phyloP scores from a whole-genome alignment of 2,797 vertebrate genomes.

The Siniperca undulata region DNA sequence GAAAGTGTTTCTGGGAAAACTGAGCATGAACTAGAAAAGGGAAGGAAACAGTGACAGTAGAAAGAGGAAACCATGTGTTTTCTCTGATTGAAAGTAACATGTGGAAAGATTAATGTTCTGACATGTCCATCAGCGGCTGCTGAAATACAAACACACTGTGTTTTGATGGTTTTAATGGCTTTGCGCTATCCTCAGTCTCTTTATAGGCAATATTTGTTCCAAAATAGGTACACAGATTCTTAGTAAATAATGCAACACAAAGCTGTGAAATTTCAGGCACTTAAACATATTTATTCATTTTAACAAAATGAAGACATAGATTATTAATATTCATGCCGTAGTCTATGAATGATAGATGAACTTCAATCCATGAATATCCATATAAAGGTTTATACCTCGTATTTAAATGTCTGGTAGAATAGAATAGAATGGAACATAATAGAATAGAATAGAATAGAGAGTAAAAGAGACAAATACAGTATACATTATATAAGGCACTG shows the following conservation, averaged over 20 bases:
- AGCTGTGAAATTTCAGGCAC: background rate
- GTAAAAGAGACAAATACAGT: background rate
- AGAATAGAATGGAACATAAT: background rate
- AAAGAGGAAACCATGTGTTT: slow-evolving; percentile 50
- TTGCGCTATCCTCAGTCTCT: background rate
- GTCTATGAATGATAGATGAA: background rate
- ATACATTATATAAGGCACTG: background rate
- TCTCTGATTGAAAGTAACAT: slow-evolving; percentile 30
- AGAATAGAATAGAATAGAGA: background rate
- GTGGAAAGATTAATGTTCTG: slow-evolving; percentile 11
- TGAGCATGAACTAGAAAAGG: slow-evolving; percentile 35
- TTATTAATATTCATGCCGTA: no score
- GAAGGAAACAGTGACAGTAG: slow-evolving; percentile 56
- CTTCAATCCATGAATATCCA: background rate
- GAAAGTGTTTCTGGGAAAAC: slow-evolving; percentile 33
- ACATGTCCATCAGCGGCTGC: slow-evolving; percentile 2
- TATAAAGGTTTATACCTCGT: background rate
- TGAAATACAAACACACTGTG: slow-evolving; percentile 1
- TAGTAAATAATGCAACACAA: background rate
- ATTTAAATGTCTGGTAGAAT: background rate
- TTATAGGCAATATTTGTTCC: background rate
- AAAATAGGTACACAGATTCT: background rate
- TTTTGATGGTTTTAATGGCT: slow-evolving; percentile 13
- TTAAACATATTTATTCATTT: background rate
- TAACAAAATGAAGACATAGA: background rate